Base-by-base conservation (phyloP, 2,888 invertebrate species). In the Drosophila mettleri region DNA sequence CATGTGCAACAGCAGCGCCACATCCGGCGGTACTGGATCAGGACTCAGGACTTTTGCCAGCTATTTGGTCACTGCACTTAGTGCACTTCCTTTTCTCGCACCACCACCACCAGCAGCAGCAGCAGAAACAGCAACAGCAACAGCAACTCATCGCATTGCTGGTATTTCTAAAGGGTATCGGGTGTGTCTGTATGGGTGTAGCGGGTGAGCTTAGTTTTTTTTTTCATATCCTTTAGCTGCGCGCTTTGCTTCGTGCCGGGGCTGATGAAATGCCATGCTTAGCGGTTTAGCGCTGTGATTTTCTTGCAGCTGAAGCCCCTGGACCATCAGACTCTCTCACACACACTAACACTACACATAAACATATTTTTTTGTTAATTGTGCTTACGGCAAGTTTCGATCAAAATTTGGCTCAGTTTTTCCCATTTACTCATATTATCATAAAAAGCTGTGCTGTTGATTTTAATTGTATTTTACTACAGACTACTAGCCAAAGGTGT, bases 251-350 rank as follows among this genome's bases (percentile, higher is more conserved):
- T 74, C 67, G 38, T 49, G 65, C 27, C 55, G 51, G 54, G 53
- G 70, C 84, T 86, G 87, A 86, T 87, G 87, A 86, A 88, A 88
- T 77, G 86, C 80, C 78, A 78, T 78, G 82, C 87, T 88, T 86
- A 83, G 88, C 81, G 87, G 88, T 87, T 72, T 68, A 84, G 82
- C 71, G 65, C 71, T 67, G 85, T 77, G 85, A 86, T 84, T 86
- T 84, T 69, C 60, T 67, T 59, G 48, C 46, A 63, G 34, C 27
- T 60, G 55, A 54, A 49, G 60, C 69, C 61, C 41, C 43, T 65
- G 70, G 63, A 68, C 65, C 63, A 78, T 68, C 78, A 65, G 41
- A 49, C 27, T 55, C 72, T n/a, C 66, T 53, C 60, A 59, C 64
- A 52, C 29, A 65, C 74, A 61, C 48, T n/a, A 52, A 24, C 3